phyloP scores from a whole-genome alignment of 2,888 invertebrate species.

The Tetheella fluctuosa region DNA sequence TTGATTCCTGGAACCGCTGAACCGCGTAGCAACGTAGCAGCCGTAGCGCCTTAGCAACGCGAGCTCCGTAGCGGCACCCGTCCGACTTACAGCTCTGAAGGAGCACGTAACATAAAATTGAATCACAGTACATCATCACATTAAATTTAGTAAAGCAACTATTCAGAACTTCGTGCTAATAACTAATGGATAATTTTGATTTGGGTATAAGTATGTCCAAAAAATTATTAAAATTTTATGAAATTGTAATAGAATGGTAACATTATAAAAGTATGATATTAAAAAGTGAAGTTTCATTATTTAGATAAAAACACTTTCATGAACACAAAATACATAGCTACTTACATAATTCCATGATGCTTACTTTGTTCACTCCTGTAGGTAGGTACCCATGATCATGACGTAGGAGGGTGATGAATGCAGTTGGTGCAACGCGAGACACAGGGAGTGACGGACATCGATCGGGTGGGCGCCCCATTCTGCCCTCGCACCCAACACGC shows the following conservation, averaged over 20 bases:
- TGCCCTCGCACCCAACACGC: slow-evolving; percentile 40
- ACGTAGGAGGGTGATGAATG: slow-evolving; percentile 47
- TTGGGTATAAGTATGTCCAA: too few species aligned
- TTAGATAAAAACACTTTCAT: too few species aligned
- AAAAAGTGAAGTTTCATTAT: too few species aligned
- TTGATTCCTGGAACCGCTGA: too few species aligned
- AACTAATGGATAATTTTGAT: too few species aligned
- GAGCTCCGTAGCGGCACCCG: not conserved
- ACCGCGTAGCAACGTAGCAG: slow-evolving; percentile 9
- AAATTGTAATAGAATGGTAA: too few species aligned
- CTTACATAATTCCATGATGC: not conserved
- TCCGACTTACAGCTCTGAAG: not conserved
- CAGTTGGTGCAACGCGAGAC: slow-evolving; percentile 63
- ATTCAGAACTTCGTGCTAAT: too few species aligned
- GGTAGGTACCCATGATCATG: not conserved
- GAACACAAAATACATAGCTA: too few species aligned
- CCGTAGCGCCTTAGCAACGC: slow-evolving; percentile 8
- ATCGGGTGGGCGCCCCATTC: slow-evolving; percentile 53
- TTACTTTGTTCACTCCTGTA: not conserved
- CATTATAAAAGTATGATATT: too few species aligned
- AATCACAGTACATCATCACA: not conserved
- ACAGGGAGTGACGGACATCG: slow-evolving; percentile 72
- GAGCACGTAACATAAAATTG: not conserved
- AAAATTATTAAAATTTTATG: too few species aligned
- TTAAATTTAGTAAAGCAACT: not conserved